Evolutionary conservation across 2,888 invertebrate genomes (phyloP).

Genomic region (Leptinotarsa juncta): DNA sequence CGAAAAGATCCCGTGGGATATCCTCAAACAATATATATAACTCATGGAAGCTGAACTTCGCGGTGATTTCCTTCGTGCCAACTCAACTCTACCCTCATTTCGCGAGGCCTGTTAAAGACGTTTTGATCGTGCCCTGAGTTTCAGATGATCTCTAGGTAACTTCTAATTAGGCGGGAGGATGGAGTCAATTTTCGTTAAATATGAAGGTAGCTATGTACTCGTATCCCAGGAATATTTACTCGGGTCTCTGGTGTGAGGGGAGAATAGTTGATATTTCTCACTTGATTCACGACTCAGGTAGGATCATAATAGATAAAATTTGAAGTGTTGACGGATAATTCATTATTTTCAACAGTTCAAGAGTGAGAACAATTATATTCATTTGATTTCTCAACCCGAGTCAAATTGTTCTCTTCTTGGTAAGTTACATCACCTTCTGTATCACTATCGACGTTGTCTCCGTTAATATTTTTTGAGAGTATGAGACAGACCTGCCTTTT

Average conservation of each 20-base stretch:
- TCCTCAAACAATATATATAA: background rate
- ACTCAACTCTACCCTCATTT: constrained; percentile 7
- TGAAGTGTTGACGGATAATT: too few relatives aligned
- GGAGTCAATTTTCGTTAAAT: background rate
- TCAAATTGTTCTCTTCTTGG: too few relatives aligned
- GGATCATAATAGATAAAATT: too few relatives aligned
- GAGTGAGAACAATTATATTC: too few relatives aligned
- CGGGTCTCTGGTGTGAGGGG: background rate
- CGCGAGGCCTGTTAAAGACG: constrained; percentile 14
- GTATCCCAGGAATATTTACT: background rate
- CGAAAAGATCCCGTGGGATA: constrained; percentile 1
- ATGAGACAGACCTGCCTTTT: too few relatives aligned
- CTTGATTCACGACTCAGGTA: background rate
- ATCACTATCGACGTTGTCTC: too few relatives aligned
- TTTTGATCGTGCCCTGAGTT: constrained; percentile 1
- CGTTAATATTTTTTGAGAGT: too few relatives aligned
- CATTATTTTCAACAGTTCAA: too few relatives aligned
- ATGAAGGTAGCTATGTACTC: background rate
- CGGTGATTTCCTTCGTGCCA: constrained; percentile 4
- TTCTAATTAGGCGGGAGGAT: constrained; percentile 6
- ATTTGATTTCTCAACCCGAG: too few relatives aligned
- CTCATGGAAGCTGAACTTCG: background rate
- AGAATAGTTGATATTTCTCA: background rate
- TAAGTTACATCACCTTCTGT: too few relatives aligned
- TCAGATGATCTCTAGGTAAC: constrained; percentile 18